Evolutionary conservation across 1,140 invertebrate genomes (phyloP).

Genomic region (Drosophila paulistorum): DNA sequence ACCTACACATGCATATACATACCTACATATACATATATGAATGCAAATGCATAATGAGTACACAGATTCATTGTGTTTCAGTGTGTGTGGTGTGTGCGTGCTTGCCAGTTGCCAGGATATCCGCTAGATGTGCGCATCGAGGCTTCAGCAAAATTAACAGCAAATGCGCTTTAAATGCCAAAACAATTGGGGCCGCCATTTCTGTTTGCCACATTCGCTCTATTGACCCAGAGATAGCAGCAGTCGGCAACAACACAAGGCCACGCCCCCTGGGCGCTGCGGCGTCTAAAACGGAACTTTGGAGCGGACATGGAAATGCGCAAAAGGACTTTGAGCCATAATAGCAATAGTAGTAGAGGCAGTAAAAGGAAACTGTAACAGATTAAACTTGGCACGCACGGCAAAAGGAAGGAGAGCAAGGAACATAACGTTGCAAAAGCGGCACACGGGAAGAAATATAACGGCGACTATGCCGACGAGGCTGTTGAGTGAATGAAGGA

Average conservation of each 20-base stretch:
- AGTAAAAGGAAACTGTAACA: constrained; percentile 72
- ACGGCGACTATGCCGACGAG: neutral
- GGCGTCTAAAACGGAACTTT: constrained; percentile 59
- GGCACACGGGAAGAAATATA: neutral
- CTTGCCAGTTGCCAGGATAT: constrained; percentile 51
- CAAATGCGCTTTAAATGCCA: constrained; percentile 78
- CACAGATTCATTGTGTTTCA: constrained; percentile 1
- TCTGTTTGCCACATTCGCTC: constrained; percentile 49
- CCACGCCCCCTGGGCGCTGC: constrained; percentile 37
- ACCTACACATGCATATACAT: constrained; percentile 13
- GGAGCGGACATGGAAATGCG: constrained; percentile 74
- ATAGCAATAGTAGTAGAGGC: constrained; percentile 44
- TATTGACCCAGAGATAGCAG: constrained; percentile 62
- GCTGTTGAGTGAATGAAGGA: neutral
- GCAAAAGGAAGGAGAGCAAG: constrained; percentile 38
- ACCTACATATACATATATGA: constrained; percentile 9
- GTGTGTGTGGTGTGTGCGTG: constrained; percentile 7
- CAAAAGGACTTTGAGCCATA: constrained; percentile 30
- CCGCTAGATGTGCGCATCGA: constrained; percentile 69
- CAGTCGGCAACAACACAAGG: constrained; percentile 22
- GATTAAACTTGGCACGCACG: constrained; percentile 76
- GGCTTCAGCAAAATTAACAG: constrained; percentile 75
- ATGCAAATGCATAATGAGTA: constrained; percentile 13
- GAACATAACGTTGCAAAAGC: neutral
- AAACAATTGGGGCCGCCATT: constrained; percentile 53